A percentile compares a stretch with the other conserved stretches of the same genome.
Evolutionary conservation across 2,888 invertebrate species (phyloP).

Genomic region (Drosophila emarginata): DNA sequence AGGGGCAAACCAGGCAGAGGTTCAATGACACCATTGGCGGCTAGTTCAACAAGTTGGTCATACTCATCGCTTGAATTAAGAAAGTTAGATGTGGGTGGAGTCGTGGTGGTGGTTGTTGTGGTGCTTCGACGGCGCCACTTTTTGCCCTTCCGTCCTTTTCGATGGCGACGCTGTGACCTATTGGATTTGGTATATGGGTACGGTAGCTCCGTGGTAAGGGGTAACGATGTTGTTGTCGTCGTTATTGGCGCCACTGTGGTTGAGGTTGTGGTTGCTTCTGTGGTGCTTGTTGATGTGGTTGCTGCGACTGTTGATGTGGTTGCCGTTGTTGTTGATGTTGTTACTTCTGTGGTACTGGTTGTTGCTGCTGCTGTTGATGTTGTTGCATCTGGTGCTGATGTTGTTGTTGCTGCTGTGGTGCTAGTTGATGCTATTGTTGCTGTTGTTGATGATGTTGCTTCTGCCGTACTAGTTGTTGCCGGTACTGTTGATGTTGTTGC

Average conservation of each 20-base stretch:
- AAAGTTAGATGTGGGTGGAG: constrained; percentile 11
- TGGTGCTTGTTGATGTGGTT: constrained; percentile 3
- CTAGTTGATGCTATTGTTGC: background rate
- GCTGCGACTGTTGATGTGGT: constrained; percentile 16
- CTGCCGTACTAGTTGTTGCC: too few species aligned
- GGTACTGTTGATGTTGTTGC: background rate
- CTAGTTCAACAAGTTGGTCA: constrained; percentile 24
- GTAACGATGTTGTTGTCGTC: background rate
- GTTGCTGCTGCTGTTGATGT: background rate
- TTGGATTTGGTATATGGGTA: constrained; percentile 43
- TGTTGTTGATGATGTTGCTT: background rate
- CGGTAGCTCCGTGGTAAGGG: constrained; percentile 36
- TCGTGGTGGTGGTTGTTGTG: constrained; percentile 30
- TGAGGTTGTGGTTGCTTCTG: background rate
- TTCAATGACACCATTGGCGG: constrained; percentile 43
- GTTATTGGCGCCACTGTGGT: constrained; percentile 7
- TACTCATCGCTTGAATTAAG: constrained; percentile 27
- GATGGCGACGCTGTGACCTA: constrained; percentile 17
- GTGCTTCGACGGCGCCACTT: constrained; percentile 48
- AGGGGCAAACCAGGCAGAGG: constrained; percentile 56
- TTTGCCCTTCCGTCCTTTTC: constrained; percentile 49
- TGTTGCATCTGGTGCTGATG: background rate
- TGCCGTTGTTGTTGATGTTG: background rate
- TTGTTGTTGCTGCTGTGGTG: background rate
- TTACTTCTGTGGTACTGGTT: background rate